These are phyloP conservation scores for Troides helena DNA, from an alignment of 2,888 invertebrate genomes.

Conservation along the genomic window DNA sequence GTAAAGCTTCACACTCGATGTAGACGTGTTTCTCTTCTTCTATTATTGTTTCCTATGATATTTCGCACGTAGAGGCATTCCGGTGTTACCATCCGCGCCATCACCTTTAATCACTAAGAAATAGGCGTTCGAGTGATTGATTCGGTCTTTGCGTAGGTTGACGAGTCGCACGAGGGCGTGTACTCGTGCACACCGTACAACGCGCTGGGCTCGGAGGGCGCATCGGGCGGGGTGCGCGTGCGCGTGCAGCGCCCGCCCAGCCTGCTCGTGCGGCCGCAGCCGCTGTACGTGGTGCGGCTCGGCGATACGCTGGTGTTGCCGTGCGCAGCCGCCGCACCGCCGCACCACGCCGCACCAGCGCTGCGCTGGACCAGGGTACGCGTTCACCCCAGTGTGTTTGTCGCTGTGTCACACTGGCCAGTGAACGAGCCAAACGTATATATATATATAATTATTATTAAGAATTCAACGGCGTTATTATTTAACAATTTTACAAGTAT, in stretches of 20 bases:
- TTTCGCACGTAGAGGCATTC: no score
- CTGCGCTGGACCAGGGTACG: constrained; percentile 50
- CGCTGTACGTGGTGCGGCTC: constrained; percentile 90
- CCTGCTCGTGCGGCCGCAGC: constrained; percentile 89
- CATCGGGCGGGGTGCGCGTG: constrained; percentile 91
- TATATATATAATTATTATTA: not conserved
- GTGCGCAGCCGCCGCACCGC: constrained; percentile 87
- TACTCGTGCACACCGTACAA: constrained; percentile 97
- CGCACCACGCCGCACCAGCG: constrained; percentile 39
- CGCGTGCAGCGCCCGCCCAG: constrained; percentile 92
- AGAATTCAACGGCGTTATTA: no score
- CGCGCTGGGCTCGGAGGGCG: constrained; percentile 90
- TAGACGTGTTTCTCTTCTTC: no score
- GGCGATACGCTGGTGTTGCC: constrained; percentile 90
- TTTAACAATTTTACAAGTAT: no score
- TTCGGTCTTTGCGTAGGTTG: constrained; percentile 74
- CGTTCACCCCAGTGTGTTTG: not conserved
- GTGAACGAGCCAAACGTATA: not conserved
- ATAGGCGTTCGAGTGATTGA: not conserved
- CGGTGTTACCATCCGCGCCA: no score
- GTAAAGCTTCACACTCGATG: no score
- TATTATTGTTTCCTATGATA: no score
- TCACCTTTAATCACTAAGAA: no score
- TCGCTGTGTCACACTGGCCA: no score
- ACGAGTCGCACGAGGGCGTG: constrained; percentile 90